These are phyloP conservation scores for Ochlodes sylvanus DNA, from an alignment of 2,888 invertebrate species.

Conservation along the genomic window DNA sequence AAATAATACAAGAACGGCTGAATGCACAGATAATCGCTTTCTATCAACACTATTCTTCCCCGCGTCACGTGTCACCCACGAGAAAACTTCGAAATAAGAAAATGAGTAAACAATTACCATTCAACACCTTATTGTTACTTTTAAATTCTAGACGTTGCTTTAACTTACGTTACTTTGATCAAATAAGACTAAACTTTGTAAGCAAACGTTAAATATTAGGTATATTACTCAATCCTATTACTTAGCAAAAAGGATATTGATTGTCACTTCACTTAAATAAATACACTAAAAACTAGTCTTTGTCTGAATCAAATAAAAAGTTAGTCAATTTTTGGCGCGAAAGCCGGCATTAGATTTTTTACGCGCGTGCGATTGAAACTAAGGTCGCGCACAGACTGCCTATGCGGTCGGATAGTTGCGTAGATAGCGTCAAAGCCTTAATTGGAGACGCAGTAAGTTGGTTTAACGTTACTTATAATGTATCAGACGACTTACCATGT, in stretches of 20 bases:
- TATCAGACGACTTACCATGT: constrained; percentile 44
- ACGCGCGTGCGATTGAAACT: constrained; percentile 57
- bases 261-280: background rate
- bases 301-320: constrained; percentile 7
- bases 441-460: constrained; percentile 46
- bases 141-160: background rate
- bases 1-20: constrained; percentile 11
- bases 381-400: constrained; percentile 67
- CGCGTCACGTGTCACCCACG: constrained; percentile 17
- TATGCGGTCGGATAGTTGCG: constrained; percentile 39
- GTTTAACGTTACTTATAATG: constrained; percentile 35
- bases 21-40: constrained; percentile 16
- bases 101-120: constrained; percentile 23
- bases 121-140: constrained; percentile 19
- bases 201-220: too few relatives aligned
- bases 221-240: too few relatives aligned
- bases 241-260: background rate
- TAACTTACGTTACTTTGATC: too few relatives aligned
- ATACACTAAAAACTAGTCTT: background rate
- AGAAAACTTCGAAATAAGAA: constrained; percentile 27
- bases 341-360: constrained; percentile 40
- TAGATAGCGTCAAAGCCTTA: constrained; percentile 47
- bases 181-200: too few relatives aligned
- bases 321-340: constrained; percentile 19
- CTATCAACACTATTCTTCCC: constrained; percentile 21